phyloP scores from a whole-genome alignment of 2,113 vertebrate genomes.

The Platichthys flesus region DNA sequence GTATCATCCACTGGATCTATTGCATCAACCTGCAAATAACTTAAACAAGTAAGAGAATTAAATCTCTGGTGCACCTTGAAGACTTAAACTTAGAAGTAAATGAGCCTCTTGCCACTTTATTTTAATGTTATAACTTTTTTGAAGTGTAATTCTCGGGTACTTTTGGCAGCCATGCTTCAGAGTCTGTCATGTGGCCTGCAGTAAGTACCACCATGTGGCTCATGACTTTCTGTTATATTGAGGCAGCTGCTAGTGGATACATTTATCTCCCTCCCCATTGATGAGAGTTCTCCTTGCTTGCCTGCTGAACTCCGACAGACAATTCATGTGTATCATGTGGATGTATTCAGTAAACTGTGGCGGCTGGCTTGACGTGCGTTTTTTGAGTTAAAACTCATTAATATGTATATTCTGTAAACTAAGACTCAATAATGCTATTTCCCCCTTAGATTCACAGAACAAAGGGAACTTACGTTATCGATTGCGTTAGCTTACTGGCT shows the following conservation, averaged over 20 bases:
- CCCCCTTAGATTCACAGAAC: too few relatives aligned
- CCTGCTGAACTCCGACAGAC: not conserved
- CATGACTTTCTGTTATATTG: not conserved
- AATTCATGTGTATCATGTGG: too few relatives aligned
- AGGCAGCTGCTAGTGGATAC: not conserved
- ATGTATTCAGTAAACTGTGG: too few relatives aligned
- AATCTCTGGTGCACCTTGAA: not conserved
- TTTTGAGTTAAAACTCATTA: too few relatives aligned
- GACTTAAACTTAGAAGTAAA: not conserved
- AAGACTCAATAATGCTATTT: too few relatives aligned
- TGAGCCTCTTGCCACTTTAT: not conserved
- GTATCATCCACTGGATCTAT: conserved; percentile 3
- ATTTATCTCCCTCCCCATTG: not conserved
- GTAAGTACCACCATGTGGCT: not conserved
- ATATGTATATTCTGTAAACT: too few relatives aligned
- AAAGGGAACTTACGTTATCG: too few relatives aligned
- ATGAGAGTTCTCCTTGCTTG: not conserved
- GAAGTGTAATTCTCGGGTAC: not conserved
- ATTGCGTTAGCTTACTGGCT: too few relatives aligned
- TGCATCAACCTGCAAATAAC: not conserved
- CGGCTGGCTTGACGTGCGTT: too few relatives aligned
- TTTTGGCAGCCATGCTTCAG: not conserved
- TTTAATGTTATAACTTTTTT: not conserved
- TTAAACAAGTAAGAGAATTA: not conserved
- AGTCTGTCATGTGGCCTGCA: conserved; percentile 6